Conservation (phyloP, 2,888 invertebrate genomes). For the Caenorhabditis drosophilae region DNA sequence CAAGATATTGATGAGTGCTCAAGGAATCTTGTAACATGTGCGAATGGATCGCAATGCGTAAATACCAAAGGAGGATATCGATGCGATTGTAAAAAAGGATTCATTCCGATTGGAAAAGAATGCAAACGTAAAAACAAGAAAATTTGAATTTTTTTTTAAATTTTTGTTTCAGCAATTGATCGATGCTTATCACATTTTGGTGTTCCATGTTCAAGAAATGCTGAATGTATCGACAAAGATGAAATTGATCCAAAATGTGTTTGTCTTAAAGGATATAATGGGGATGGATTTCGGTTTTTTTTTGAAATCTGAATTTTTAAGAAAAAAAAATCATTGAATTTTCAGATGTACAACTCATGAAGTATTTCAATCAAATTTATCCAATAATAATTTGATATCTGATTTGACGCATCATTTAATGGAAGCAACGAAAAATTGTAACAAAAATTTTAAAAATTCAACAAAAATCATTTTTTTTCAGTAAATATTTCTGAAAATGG, state of each 20-base stretch:
- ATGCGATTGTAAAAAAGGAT: conserved; percentile 60
- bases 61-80: conserved; percentile 81
- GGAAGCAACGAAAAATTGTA: no score
- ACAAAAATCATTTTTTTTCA: no score
- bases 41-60: conserved; percentile 81
- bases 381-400: neutral
- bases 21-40: conserved; percentile 76
- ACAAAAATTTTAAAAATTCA: no score
- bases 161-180: conserved; percentile 18
- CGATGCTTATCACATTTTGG: conserved; percentile 49
- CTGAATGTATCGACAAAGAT: conserved; percentile 46
- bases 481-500: no score
- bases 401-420: neutral
- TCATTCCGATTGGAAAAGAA: conserved; percentile 54
- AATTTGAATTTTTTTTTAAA: conserved; percentile 1
- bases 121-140: conserved; percentile 49
- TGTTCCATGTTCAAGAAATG: conserved; percentile 53
- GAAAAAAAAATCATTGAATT: conserved; percentile 3
- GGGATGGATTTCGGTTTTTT: conserved; percentile 57
- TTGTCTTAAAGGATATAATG: conserved; percentile 57
- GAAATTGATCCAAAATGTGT: conserved; percentile 45
- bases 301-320: conserved; percentile 1
- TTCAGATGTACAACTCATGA: neutral
- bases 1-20: conserved; percentile 86
- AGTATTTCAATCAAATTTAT: neutral